These are phyloP conservation scores for Enoplosus armatus DNA, from an alignment of 2,797 vertebrate genomes.

Conservation along the genomic window DNA sequence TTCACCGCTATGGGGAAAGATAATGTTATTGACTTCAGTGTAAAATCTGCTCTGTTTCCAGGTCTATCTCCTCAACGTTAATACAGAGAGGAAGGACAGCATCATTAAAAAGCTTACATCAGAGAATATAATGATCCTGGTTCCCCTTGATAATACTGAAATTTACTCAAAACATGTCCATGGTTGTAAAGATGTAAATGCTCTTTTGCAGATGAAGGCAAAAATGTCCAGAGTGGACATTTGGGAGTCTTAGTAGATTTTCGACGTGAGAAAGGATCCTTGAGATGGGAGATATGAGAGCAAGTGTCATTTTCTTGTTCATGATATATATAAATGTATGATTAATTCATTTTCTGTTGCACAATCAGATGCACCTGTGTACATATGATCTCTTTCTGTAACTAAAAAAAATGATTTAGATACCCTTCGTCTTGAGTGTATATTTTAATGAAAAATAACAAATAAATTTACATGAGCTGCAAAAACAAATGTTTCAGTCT, in stretches of 20 bases:
- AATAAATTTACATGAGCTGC: constrained; percentile 84
- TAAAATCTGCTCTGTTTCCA: constrained; percentile 26
- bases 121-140: constrained; percentile 5
- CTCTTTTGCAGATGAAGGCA: constrained; percentile 28
- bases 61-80: not conserved
- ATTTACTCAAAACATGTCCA: constrained; percentile 10
- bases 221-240: constrained; percentile 20
- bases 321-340: constrained; percentile 54
- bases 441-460: constrained; percentile 85
- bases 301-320: constrained; percentile 55
- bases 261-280: not conserved
- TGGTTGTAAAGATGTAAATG: constrained; percentile 31
- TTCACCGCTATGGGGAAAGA: constrained; percentile 8
- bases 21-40: not conserved
- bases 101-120: not conserved
- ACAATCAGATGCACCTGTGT: constrained; percentile 75
- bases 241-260: constrained; percentile 7
- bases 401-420: constrained; percentile 78
- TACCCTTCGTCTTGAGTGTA: constrained; percentile 81
- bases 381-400: constrained; percentile 78
- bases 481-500: constrained; percentile 27
- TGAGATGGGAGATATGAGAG: constrained; percentile 5
- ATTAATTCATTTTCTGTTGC: constrained; percentile 55
- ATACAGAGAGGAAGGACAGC: not conserved
- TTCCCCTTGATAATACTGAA: not conserved